A percentile compares a stretch with the other conserved stretches of the same genome.
phyloP scores from a whole-genome alignment of 2,888 invertebrate genomes.

The Caenorhabditis sp. region DNA sequence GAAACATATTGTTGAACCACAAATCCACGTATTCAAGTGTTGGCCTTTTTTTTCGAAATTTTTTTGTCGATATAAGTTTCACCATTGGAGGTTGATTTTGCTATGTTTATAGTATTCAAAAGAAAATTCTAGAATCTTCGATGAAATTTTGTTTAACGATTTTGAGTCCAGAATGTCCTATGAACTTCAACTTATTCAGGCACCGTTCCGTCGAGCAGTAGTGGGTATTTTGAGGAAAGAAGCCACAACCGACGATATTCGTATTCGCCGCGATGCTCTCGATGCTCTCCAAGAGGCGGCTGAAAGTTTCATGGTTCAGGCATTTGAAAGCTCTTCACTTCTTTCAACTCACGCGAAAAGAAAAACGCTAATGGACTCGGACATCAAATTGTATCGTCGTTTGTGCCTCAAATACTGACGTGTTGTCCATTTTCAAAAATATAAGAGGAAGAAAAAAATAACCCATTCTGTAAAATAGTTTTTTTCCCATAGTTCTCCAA shows the following conservation, averaged over 20 bases:
- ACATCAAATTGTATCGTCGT: slow-evolving; percentile 43
- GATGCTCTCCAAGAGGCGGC: slow-evolving; percentile 43
- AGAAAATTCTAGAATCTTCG: background rate
- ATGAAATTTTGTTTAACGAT: background rate
- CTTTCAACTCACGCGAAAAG: slow-evolving; percentile 43
- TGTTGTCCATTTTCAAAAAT: no score
- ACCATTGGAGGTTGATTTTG: no score
- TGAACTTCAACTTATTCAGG: slow-evolving; percentile 18
- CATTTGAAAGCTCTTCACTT: slow-evolving; percentile 34
- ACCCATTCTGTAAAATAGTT: background rate
- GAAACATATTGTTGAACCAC: no score
- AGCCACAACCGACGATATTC: slow-evolving; percentile 3
- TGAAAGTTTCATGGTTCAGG: slow-evolving; percentile 40
- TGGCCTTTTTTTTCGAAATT: no score
- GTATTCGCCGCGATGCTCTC: slow-evolving; percentile 36
- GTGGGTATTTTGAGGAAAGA: slow-evolving; percentile 28
- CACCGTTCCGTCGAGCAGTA: slow-evolving; percentile 39
- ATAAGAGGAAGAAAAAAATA: background rate
- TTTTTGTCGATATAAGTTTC: no score
- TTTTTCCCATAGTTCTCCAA: no score
- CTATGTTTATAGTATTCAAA: background rate
- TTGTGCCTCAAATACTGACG: slow-evolving; percentile 12
- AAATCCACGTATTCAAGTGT: no score
- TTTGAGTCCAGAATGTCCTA: background rate
- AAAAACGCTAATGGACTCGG: slow-evolving; percentile 36